Percentiles rank a stretch among this genome's conserved stretches.
These are phyloP conservation scores for Endomychus coccineus DNA, from an alignment of 2,888 invertebrate genomes.

Conservation along the genomic window DNA sequence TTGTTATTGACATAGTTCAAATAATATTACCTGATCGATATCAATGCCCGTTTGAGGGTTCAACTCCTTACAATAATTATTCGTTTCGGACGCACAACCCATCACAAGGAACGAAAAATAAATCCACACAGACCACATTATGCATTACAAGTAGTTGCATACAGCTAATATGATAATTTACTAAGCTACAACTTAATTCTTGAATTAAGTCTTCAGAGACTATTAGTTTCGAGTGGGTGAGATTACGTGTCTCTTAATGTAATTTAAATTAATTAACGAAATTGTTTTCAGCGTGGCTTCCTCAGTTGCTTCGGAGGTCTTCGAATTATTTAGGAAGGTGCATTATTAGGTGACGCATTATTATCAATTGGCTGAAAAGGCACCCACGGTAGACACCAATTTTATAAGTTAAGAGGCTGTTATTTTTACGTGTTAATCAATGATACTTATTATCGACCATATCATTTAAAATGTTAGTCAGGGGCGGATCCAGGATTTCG, in stretches of 20 bases:
- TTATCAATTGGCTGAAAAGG: too few species aligned
- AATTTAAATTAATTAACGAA: constrained; percentile 14
- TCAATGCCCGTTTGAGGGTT: constrained; percentile 9
- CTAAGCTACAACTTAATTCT: constrained; percentile 9
- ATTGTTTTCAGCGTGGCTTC: constrained; percentile 7
- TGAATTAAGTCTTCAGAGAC: constrained; percentile 11
- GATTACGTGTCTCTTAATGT: constrained; percentile 13
- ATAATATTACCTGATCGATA: constrained; percentile 13
- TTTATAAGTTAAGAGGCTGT: too few species aligned
- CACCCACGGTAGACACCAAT: too few species aligned
- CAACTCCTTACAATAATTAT: constrained; percentile 9
- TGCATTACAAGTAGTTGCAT: constrained; percentile 1
- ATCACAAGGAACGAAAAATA: neutral
- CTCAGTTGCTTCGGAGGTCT: too few species aligned
- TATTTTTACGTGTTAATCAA: too few species aligned
- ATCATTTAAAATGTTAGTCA: too few species aligned
- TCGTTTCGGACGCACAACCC: neutral
- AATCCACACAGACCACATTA: constrained; percentile 6
- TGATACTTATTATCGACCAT: too few species aligned
- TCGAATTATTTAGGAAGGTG: too few species aligned
- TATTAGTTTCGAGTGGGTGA: constrained; percentile 10
- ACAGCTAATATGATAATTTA: constrained; percentile 5
- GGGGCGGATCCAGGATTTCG: too few species aligned
- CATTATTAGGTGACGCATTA: too few species aligned
- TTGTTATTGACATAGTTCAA: too few species aligned